A percentile compares a stretch with the other conserved stretches of the same genome.
These are phyloP conservation scores for Ifrita kowaldi DNA, from an alignment of 2,113 vertebrate genomes.

Conservation along the genomic window DNA sequence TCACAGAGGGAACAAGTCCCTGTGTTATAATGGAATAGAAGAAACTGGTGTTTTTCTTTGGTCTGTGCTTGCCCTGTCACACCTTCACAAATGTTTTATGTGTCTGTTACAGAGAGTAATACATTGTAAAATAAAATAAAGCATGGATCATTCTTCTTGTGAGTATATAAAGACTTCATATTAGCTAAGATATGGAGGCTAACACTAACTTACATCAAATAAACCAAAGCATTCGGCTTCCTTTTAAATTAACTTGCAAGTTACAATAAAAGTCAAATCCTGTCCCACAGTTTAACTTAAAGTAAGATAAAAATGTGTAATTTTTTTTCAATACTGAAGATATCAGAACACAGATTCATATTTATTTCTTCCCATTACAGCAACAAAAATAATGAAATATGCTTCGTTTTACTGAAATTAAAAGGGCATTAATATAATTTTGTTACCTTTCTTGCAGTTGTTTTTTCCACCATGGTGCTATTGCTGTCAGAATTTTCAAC, in stretches of 20 bases:
- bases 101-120: neutral
- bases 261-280: neutral
- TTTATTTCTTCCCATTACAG: neutral
- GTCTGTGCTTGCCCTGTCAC: neutral
- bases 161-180: neutral
- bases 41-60: neutral
- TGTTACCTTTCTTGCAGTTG: slow-evolving; percentile 92
- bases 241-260: neutral
- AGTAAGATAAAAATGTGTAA: neutral
- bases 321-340: neutral
- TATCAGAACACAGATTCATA: neutral
- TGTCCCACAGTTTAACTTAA: neutral
- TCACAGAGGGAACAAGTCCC: neutral
- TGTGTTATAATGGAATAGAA: neutral
- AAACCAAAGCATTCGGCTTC: neutral
- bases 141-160: neutral
- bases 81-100: neutral
- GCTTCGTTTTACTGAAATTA: neutral
- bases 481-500: slow-evolving; percentile 88
- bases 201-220: neutral
- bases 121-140: neutral
- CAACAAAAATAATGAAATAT: neutral
- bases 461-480: slow-evolving; percentile 97
- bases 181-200: neutral
- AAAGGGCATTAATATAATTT: neutral